Conservation (phyloP, 2,113 vertebrate genomes). For the Danionella cerebrum region DNA sequence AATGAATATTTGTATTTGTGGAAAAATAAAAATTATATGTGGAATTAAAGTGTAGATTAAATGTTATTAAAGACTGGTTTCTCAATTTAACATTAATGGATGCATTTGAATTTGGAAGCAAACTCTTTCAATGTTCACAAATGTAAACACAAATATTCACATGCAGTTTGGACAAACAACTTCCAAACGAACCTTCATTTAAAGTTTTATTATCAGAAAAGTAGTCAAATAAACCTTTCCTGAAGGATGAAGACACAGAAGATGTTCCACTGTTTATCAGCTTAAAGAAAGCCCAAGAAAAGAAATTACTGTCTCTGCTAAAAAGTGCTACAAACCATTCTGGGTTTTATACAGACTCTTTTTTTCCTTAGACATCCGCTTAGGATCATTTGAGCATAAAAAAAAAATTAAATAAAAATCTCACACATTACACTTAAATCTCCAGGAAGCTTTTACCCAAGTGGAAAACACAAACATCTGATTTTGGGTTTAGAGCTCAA, state of each 20-base stretch:
- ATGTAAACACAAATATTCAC: neutral
- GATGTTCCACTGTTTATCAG: conserved; percentile 28
- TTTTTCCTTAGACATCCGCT: neutral
- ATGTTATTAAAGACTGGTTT: too few relatives aligned
- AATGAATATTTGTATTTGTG: too few relatives aligned
- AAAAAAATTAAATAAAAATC: neutral
- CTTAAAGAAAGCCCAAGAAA: neutral
- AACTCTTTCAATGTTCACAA: neutral
- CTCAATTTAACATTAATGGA: too few relatives aligned
- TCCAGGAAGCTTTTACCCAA: conserved; percentile 6
- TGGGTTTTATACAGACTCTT: conserved; percentile 19
- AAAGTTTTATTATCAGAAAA: conserved; percentile 39
- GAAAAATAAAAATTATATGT: too few relatives aligned
- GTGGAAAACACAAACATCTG: conserved; percentile 2
- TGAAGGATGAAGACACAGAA: conserved; percentile 26
- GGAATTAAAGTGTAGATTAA: too few relatives aligned
- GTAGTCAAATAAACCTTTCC: conserved; percentile 17
- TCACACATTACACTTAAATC: conserved; percentile 17
- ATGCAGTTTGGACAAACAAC: conserved; percentile 18
- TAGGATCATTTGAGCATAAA: neutral
- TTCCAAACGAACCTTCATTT: conserved; percentile 8
- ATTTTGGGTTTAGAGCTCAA: conserved; percentile 25
- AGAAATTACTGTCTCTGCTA: conserved; percentile 25
- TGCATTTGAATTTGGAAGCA: too few relatives aligned
- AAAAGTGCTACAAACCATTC: conserved; percentile 42